Evolutionary conservation across 2,797 vertebrate species (phyloP).

Genomic region (Notolabrus celidotus): DNA sequence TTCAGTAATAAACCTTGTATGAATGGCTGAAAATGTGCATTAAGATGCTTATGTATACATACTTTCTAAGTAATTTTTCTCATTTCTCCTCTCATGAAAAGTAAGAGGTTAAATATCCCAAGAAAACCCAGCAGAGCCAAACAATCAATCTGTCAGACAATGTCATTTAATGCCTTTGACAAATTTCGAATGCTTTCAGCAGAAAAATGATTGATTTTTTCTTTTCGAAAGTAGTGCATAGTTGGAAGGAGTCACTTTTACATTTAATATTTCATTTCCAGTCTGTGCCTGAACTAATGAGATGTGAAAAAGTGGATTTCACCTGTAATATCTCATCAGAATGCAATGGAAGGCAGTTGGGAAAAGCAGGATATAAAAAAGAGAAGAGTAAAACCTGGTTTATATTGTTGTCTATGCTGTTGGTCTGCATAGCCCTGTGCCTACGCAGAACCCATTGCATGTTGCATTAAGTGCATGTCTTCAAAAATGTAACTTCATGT

Average conservation of each 20-base stretch:
- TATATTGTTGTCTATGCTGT: too few species aligned
- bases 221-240: not conserved
- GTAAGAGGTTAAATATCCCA: not conserved
- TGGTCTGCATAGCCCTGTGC: too few species aligned
- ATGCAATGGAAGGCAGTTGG: not conserved
- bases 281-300: not conserved
- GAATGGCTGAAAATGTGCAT: too few species aligned
- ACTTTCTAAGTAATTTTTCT: not conserved
- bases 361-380: not conserved
- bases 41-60: not conserved
- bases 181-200: not conserved
- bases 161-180: not conserved
- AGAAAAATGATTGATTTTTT: not conserved
- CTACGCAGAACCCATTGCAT: too few species aligned
- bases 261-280: not conserved
- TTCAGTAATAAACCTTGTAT: too few species aligned
- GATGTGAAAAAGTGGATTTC: not conserved
- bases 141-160: conserved; percentile 7
- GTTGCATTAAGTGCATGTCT: too few species aligned
- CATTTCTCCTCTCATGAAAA: not conserved
- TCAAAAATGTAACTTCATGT: too few species aligned
- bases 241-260: not conserved
- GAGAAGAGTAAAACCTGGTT: not conserved
- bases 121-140: not conserved
- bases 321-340: not conserved